A percentile compares a stretch with the other conserved stretches of the same genome.
Conservation (phyloP, 2,113 vertebrate genomes). For the Nibea albiflora region DNA sequence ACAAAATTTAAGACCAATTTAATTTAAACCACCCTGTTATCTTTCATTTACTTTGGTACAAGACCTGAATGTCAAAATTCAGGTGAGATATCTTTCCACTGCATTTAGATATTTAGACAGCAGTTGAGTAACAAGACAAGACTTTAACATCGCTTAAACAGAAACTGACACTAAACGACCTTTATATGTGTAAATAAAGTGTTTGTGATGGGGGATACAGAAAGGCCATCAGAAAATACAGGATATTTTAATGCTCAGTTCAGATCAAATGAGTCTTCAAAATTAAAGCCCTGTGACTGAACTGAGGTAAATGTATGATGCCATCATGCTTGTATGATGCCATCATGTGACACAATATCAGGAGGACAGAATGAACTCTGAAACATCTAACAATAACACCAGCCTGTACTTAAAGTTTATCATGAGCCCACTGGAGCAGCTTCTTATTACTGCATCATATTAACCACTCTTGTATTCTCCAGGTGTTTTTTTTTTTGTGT, state of each 20-base stretch:
- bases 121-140: too few relatives aligned
- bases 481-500: too few relatives aligned
- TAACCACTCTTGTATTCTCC: too few relatives aligned
- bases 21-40: background rate
- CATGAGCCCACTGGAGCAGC: background rate
- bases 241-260: background rate
- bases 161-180: too few relatives aligned
- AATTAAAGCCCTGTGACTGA: background rate
- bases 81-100: background rate
- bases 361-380: background rate
- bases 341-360: background rate
- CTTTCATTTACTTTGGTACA: conserved; percentile 9
- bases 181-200: too few relatives aligned
- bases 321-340: background rate
- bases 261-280: background rate
- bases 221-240: background rate
- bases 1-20: too few relatives aligned
- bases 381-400: background rate
- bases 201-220: background rate
- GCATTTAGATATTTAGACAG: too few relatives aligned
- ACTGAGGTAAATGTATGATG: background rate
- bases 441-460: background rate
- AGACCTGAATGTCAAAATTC: background rate
- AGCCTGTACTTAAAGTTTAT: background rate
- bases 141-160: too few relatives aligned